These are phyloP conservation scores for Drosophila leonis DNA, from an alignment of 2,888 invertebrate species.

Conservation along the genomic window DNA sequence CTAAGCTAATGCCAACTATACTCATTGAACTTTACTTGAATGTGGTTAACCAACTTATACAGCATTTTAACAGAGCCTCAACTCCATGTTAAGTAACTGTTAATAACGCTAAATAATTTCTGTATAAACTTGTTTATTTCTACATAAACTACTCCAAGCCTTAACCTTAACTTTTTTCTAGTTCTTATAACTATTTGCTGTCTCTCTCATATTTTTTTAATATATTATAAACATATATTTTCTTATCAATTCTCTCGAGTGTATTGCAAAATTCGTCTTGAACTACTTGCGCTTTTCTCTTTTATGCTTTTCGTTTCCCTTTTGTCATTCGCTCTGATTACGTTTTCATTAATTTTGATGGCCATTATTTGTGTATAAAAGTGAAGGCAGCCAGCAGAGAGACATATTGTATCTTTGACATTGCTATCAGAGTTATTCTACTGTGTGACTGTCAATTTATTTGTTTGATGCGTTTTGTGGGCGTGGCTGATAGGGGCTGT, in stretches of 20 bases:
- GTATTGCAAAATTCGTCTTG: neutral
- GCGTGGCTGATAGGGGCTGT: slow-evolving; percentile 9
- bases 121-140: too few species aligned
- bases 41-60: neutral
- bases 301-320: neutral
- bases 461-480: slow-evolving; percentile 35
- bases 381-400: neutral
- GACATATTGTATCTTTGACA: slow-evolving; percentile 36
- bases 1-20: neutral
- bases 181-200: neutral
- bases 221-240: too few species aligned
- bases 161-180: neutral
- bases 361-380: slow-evolving; percentile 22
- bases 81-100: neutral
- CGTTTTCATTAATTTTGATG: slow-evolving; percentile 34
- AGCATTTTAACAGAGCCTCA: neutral
- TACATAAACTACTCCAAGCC: neutral
- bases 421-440: slow-evolving; percentile 17
- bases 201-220: neutral
- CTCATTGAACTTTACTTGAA: neutral
- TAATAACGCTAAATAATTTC: neutral
- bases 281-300: neutral
- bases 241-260: neutral
- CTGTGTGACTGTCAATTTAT: slow-evolving; percentile 58
- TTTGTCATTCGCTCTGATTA: slow-evolving; percentile 16